phyloP scores from a whole-genome alignment of 2,888 invertebrate species.

The Deilephila porcellus region DNA sequence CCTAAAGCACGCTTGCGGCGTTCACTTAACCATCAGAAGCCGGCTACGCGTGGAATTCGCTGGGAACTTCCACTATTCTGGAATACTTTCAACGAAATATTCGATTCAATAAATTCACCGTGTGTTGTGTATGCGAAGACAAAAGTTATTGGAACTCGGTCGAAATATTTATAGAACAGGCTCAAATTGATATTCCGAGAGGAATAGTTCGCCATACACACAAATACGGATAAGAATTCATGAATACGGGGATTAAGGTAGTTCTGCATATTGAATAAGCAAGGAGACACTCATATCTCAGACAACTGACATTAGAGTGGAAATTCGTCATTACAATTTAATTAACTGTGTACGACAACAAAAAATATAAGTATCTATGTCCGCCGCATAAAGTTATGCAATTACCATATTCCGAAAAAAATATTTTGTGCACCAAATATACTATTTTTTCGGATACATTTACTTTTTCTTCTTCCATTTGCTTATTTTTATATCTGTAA shows the following conservation, averaged over 20 bases:
- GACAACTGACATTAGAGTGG: too few species aligned
- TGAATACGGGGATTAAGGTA: background rate
- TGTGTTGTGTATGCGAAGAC: background rate
- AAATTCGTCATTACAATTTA: too few species aligned
- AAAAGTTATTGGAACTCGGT: constrained; percentile 24
- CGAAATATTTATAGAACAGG: constrained; percentile 15
- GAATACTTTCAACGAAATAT: constrained; percentile 32
- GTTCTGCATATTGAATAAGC: background rate
- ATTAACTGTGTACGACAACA: too few species aligned
- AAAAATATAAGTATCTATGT: too few species aligned
- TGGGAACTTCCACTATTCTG: constrained; percentile 28
- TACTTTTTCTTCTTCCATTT: too few species aligned
- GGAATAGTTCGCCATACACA: background rate
- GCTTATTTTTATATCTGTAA: too few species aligned
- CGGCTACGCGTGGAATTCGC: constrained; percentile 31
- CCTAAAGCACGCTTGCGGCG: constrained; percentile 24
- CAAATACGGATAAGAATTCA: background rate
- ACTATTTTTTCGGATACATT: too few species aligned
- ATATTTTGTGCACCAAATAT: too few species aligned
- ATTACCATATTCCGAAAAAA: too few species aligned
- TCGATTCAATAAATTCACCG: constrained; percentile 26
- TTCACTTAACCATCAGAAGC: constrained; percentile 29
- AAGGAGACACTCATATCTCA: too few species aligned
- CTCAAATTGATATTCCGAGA: constrained; percentile 10
- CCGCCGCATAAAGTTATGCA: too few species aligned